These are phyloP conservation scores for Drosophila kambysellisi DNA, from an alignment of 2,888 invertebrate genomes.

Conservation along the genomic window DNA sequence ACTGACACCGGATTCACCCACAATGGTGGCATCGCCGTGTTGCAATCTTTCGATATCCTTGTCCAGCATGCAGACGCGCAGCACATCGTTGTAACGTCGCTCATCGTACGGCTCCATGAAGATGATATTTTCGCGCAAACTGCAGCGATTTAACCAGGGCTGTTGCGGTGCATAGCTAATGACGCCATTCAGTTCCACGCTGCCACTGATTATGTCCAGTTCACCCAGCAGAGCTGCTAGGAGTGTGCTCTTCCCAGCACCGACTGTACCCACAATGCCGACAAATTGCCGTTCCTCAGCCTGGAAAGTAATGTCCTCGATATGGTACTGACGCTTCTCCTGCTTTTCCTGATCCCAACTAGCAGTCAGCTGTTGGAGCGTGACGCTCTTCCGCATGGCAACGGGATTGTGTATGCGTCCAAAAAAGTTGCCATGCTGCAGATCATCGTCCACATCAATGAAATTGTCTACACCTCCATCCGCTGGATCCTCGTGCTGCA, in stretches of 20 bases:
- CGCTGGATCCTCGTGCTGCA: constrained; percentile 82
- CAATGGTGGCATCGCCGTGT: constrained; percentile 86
- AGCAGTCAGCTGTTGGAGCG: constrained; percentile 85
- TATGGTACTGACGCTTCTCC: constrained; percentile 66
- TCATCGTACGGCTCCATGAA: constrained; percentile 91
- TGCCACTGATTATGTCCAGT: constrained; percentile 88
- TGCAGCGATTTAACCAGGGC: constrained; percentile 92
- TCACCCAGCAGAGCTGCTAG: constrained; percentile 91
- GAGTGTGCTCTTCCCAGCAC: constrained; percentile 90
- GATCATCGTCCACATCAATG: constrained; percentile 64
- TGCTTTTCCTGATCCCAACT: constrained; percentile 86
- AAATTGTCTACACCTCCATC: constrained; percentile 76
- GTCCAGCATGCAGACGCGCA: constrained; percentile 87
- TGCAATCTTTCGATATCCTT: constrained; percentile 88
- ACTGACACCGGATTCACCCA: constrained; percentile 89
- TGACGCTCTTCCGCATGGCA: constrained; percentile 80
- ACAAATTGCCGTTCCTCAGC: constrained; percentile 75
- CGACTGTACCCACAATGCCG: constrained; percentile 90
- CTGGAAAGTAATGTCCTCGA: constrained; percentile 85
- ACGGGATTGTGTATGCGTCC: constrained; percentile 72
- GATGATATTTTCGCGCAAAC: constrained; percentile 95
- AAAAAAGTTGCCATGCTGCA: constrained; percentile 68
- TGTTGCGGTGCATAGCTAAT: constrained; percentile 93
- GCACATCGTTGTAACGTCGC: constrained; percentile 85
- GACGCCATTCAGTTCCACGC: constrained; percentile 87